A percentile compares a stretch with the other conserved stretches of the same genome.
These are phyloP conservation scores for Nanorana parkeri DNA, from an alignment of 2,113 vertebrate genomes.

Conservation along the genomic window DNA sequence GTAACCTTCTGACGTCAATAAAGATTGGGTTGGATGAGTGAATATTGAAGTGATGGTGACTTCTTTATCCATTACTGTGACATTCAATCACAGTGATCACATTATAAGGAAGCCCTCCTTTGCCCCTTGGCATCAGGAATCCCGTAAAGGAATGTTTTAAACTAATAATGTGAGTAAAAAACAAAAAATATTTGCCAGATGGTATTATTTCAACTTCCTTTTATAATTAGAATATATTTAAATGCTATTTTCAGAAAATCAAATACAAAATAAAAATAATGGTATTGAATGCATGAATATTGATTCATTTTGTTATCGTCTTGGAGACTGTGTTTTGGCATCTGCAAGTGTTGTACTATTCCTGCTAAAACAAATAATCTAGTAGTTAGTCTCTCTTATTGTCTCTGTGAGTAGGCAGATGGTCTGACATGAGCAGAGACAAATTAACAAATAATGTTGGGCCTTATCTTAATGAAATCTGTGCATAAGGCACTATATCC, in stretches of 20 bases:
- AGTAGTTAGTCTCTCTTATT: constrained; percentile 35
- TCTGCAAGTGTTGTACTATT: constrained; percentile 18
- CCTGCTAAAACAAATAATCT: constrained; percentile 26
- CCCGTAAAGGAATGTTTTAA: too few relatives aligned
- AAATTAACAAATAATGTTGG: constrained; percentile 38
- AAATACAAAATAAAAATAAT: neutral
- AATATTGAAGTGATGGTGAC: too few relatives aligned
- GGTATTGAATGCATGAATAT: neutral
- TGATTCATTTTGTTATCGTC: neutral
- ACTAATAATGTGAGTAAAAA: too few relatives aligned
- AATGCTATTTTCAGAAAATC: neutral
- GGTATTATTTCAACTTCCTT: too few relatives aligned
- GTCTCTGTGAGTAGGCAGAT: constrained; percentile 40
- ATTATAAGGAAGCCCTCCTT: too few relatives aligned
- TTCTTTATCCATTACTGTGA: too few relatives aligned
- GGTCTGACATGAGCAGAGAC: constrained; percentile 6
- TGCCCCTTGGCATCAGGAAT: too few relatives aligned
- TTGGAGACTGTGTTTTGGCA: neutral
- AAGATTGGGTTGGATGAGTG: too few relatives aligned
- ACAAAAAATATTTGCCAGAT: too few relatives aligned
- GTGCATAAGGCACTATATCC: constrained; percentile 27
- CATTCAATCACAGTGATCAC: too few relatives aligned
- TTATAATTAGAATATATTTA: neutral
- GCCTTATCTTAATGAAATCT: constrained; percentile 26
- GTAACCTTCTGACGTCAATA: too few relatives aligned